Evolutionary conservation across 2,113 vertebrate genomes (phyloP).

Genomic region (Tragelaphus scriptus): DNA sequence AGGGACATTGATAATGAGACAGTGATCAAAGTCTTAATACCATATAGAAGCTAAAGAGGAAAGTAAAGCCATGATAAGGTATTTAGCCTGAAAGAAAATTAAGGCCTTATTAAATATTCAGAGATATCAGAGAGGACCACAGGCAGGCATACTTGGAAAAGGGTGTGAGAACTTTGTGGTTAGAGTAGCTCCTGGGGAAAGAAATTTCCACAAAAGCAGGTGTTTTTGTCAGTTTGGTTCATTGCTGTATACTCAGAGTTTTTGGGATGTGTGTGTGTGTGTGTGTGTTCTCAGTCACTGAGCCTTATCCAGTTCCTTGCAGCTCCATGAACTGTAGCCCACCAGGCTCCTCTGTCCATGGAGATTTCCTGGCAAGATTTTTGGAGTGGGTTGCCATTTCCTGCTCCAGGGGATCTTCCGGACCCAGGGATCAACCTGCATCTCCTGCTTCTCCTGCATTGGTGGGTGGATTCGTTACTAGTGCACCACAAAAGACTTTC

Average conservation of each 20-base stretch:
- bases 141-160: background rate
- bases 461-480: no score
- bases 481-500: no score
- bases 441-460: no score
- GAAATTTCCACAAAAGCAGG: background rate
- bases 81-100: background rate
- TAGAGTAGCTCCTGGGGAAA: background rate
- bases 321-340: no score
- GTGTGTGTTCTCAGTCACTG: background rate
- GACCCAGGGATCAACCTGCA: no score
- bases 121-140: background rate
- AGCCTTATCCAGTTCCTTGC: background rate
- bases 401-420: no score
- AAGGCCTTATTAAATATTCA: background rate
- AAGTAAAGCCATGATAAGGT: background rate
- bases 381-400: no score
- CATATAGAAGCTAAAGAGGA: background rate
- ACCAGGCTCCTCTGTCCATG: no score
- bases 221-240: background rate
- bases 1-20: background rate
- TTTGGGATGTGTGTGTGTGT: background rate
- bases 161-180: background rate
- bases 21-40: background rate
- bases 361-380: no score
- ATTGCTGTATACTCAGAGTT: background rate